Evolutionary conservation across 1,140 invertebrate genomes (phyloP).

Genomic region (Dreissena polymorpha): DNA sequence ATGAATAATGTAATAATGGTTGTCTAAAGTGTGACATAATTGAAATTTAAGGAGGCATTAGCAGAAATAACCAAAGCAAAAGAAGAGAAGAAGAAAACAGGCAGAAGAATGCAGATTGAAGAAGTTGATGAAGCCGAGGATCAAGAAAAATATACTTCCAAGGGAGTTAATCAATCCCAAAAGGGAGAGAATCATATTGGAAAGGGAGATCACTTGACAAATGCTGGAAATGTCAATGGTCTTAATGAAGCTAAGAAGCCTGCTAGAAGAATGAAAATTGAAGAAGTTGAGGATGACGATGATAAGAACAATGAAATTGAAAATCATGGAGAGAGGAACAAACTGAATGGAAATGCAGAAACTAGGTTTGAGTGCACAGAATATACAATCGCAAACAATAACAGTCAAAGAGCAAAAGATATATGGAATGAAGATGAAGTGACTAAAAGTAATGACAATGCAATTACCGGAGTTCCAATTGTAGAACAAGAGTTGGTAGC

Average conservation of each 20-base stretch:
- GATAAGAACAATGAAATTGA: conserved; percentile 53
- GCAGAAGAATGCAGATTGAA: conserved; percentile 73
- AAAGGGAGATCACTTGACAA: not conserved
- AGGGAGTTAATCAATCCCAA: not conserved
- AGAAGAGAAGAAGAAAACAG: conserved; percentile 67
- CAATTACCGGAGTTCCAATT: not conserved
- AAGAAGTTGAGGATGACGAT: conserved; percentile 55
- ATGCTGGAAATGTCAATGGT: not conserved
- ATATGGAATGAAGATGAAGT: not conserved
- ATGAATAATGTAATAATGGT: too few species aligned
- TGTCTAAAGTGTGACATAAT: not conserved
- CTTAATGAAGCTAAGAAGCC: conserved; percentile 8
- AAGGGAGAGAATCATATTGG: conserved; percentile 9
- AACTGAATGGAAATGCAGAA: too few species aligned
- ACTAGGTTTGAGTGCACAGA: too few species aligned
- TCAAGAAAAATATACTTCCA: conserved; percentile 4
- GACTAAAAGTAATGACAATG: not conserved
- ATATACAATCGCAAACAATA: conserved; percentile 5
- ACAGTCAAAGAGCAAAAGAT: conserved; percentile 16
- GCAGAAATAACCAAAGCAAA: conserved; percentile 61
- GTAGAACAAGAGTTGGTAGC: not conserved
- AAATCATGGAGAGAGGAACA: not conserved
- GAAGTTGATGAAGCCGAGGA: conserved; percentile 63
- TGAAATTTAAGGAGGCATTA: conserved; percentile 60
- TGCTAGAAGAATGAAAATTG: conserved; percentile 51